phyloP scores from a whole-genome alignment of 2,797 vertebrate species.

The Myripristis murdjan region DNA sequence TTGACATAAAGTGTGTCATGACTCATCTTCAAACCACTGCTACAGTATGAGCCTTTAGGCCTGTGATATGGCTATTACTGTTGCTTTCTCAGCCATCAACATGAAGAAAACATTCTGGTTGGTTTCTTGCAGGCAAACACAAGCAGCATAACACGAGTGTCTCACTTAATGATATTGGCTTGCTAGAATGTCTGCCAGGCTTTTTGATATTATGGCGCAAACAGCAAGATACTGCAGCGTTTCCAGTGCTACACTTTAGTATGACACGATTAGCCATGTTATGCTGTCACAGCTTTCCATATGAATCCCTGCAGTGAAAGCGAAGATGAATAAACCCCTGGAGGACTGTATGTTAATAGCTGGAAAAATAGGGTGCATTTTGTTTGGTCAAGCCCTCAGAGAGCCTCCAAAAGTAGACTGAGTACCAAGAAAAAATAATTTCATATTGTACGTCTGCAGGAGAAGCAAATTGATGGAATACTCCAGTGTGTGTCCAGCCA shows the following conservation, averaged over 20 bases:
- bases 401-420: constrained; percentile 1
- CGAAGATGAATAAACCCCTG: constrained; percentile 31
- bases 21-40: too few species aligned
- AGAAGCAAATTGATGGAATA: neutral
- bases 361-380: constrained; percentile 1
- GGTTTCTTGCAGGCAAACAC: constrained; percentile 2
- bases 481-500: neutral
- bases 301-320: neutral
- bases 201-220: neutral
- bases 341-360: constrained; percentile 21
- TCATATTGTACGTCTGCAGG: neutral
- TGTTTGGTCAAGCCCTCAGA: neutral
- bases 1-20: too few species aligned
- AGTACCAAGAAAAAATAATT: neutral
- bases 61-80: too few species aligned
- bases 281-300: neutral
- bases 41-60: too few species aligned
- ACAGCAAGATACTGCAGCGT: neutral
- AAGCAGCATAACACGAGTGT: too few species aligned
- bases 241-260: neutral
- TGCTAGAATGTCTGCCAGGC: neutral
- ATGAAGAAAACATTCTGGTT: too few species aligned
- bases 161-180: neutral
- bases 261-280: neutral
- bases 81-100: too few species aligned